Percentiles rank a stretch among this genome's conserved stretches.
Evolutionary conservation across 2,888 invertebrate genomes (phyloP).

Genomic region (Tribolium freemani): DNA sequence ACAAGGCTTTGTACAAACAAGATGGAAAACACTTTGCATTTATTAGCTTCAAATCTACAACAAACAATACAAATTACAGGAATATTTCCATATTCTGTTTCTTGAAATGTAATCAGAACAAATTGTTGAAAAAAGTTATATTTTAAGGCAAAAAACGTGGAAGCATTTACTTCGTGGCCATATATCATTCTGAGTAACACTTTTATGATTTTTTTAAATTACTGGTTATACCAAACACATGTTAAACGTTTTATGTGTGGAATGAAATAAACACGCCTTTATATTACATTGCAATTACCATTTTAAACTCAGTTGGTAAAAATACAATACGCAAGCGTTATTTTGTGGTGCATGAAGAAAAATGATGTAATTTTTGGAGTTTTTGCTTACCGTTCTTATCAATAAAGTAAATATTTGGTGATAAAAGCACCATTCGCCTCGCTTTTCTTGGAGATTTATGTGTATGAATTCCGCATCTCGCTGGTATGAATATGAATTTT

Average conservation of each 20-base stretch:
- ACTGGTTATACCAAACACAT: not conserved
- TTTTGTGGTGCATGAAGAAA: not conserved
- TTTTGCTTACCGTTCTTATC: not conserved
- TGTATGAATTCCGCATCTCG: conserved; percentile 16
- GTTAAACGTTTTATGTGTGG: not conserved
- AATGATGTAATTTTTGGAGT: conserved; percentile 2
- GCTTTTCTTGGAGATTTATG: conserved; percentile 25
- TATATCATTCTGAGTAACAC: not conserved
- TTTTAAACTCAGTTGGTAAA: not conserved
- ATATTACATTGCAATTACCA: not conserved
- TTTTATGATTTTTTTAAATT: not conserved
- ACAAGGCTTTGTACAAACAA: too few relatives aligned
- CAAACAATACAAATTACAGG: too few relatives aligned
- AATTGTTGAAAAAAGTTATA: too few relatives aligned
- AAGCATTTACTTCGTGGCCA: too few relatives aligned
- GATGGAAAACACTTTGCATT: not conserved
- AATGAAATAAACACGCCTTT: not conserved
- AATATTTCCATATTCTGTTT: too few relatives aligned
- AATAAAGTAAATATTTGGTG: conserved; percentile 17
- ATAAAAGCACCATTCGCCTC: not conserved
- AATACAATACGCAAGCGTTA: not conserved
- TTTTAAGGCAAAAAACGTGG: too few relatives aligned
- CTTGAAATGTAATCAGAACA: too few relatives aligned
- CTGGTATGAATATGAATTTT: conserved; percentile 21
- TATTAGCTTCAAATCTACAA: too few relatives aligned